Conservation (phyloP, 2,797 vertebrate species). For the Parotocinclus haroldoi region DNA sequence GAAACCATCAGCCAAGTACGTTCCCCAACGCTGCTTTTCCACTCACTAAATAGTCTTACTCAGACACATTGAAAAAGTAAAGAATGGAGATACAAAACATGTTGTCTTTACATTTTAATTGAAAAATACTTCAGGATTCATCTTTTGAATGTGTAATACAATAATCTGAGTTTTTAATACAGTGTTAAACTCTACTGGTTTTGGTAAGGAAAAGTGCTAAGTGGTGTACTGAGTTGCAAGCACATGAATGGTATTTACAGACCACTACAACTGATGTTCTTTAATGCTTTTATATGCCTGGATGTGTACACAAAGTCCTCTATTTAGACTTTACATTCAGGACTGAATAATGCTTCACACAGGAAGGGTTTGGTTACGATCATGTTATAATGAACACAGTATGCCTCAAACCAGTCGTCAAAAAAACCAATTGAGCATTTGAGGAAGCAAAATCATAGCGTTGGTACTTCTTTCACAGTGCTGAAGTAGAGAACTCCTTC, state of each 20-base stretch:
- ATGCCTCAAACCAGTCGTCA: conserved; percentile 9
- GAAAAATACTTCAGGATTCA: conserved; percentile 70
- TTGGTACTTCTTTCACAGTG: conserved; percentile 51
- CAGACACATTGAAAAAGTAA: conserved; percentile 7
- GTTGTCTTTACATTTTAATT: conserved; percentile 66
- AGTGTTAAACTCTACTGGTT: conserved; percentile 62
- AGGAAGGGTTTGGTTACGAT: conserved; percentile 16
- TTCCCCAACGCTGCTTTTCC: too few relatives aligned
- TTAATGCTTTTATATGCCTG: conserved; percentile 50
- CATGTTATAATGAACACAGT: conserved; percentile 17
- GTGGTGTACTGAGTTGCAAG: conserved; percentile 51
- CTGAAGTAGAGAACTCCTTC: conserved; percentile 45
- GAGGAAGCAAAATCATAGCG: conserved; percentile 35
- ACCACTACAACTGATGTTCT: conserved; percentile 55
- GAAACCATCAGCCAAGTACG: too few relatives aligned
- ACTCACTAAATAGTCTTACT: background rate
- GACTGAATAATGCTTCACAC: conserved; percentile 2
- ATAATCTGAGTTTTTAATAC: conserved; percentile 61
- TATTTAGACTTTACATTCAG: conserved; percentile 20
- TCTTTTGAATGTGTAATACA: conserved; percentile 62
- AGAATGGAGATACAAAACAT: conserved; percentile 1
- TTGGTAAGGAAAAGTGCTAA: conserved; percentile 69
- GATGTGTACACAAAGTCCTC: conserved; percentile 41
- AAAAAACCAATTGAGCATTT: conserved; percentile 46
- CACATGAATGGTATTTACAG: conserved; percentile 44